These are phyloP conservation scores for Himalopsyche phryganea DNA, from an alignment of 1,140 invertebrate genomes.

Conservation along the genomic window DNA sequence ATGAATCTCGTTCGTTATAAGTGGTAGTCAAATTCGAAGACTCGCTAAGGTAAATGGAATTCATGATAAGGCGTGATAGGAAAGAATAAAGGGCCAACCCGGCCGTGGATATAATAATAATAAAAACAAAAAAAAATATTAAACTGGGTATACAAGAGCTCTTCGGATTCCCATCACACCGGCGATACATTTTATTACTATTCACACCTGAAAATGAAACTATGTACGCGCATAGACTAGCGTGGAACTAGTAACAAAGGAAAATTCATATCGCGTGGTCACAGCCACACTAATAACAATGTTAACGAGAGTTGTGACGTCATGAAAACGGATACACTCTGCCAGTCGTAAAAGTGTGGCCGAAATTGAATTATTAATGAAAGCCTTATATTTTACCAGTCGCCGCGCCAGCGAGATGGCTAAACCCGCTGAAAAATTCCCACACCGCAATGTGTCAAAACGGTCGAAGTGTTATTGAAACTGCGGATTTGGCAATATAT, in stretches of 20 bases:
- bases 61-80: constrained; percentile 18
- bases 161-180: not conserved
- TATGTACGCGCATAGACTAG: too few relatives aligned
- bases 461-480: too few relatives aligned
- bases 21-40: not conserved
- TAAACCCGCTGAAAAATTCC: too few relatives aligned
- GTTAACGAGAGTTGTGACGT: constrained; percentile 15
- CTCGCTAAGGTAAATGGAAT: constrained; percentile 18
- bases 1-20: too few relatives aligned
- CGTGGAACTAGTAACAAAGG: too few relatives aligned
- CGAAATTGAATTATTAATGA: constrained; percentile 26
- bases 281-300: constrained; percentile 6
- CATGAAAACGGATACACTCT: not conserved
- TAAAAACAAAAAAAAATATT: constrained; percentile 16
- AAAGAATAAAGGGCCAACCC: constrained; percentile 3
- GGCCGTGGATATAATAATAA: not conserved
- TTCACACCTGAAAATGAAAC: constrained; percentile 22
- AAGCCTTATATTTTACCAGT: constrained; percentile 3
- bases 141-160: not conserved
- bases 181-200: constrained; percentile 28
- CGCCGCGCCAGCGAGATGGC: too few relatives aligned
- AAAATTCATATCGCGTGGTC: constrained; percentile 14
- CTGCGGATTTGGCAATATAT: too few relatives aligned
- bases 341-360: not conserved
- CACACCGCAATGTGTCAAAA: too few relatives aligned